phyloP scores from a whole-genome alignment of 2,888 invertebrate genomes.

The Dicranocentrus wangi region DNA sequence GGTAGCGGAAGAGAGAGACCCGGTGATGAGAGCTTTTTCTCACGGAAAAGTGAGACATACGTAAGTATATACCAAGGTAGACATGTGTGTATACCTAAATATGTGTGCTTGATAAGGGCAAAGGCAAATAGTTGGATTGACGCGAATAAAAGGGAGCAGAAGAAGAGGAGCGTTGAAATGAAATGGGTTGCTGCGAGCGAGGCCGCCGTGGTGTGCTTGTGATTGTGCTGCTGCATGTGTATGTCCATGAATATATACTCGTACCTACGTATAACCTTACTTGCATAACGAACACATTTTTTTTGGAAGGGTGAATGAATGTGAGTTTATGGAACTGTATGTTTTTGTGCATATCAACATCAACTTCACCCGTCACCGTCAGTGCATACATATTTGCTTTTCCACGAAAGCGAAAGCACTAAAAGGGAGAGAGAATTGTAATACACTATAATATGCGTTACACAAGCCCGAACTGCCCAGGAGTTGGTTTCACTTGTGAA shows the following conservation, averaged over 20 bases:
- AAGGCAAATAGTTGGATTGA: constrained; percentile 3
- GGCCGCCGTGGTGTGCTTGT: constrained; percentile 5
- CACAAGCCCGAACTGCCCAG: too few relatives aligned
- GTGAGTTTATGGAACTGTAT: constrained; percentile 7
- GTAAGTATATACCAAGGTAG: not conserved
- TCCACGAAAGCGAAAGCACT: constrained; percentile 22
- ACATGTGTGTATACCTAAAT: not conserved
- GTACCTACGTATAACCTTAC: not conserved
- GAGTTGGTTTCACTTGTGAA: too few relatives aligned
- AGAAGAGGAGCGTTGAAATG: constrained; percentile 27
- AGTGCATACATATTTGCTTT: constrained; percentile 14
- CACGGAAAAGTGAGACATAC: constrained; percentile 12
- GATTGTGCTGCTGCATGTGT: not conserved
- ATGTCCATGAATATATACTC: not conserved
- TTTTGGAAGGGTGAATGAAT: constrained; percentile 25
- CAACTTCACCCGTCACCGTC: constrained; percentile 12
- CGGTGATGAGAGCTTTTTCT: constrained; percentile 20
- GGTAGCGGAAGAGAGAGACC: not conserved
- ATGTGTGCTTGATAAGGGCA: constrained; percentile 12
- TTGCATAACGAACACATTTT: not conserved
- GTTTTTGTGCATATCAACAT: constrained; percentile 10
- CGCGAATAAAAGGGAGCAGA: constrained; percentile 2
- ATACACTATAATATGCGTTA: not conserved
- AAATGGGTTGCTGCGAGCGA: constrained; percentile 30
- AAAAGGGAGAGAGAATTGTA: not conserved